phyloP scores from a whole-genome alignment of 2,113 vertebrate species.

The Sebastes fasciatus region DNA sequence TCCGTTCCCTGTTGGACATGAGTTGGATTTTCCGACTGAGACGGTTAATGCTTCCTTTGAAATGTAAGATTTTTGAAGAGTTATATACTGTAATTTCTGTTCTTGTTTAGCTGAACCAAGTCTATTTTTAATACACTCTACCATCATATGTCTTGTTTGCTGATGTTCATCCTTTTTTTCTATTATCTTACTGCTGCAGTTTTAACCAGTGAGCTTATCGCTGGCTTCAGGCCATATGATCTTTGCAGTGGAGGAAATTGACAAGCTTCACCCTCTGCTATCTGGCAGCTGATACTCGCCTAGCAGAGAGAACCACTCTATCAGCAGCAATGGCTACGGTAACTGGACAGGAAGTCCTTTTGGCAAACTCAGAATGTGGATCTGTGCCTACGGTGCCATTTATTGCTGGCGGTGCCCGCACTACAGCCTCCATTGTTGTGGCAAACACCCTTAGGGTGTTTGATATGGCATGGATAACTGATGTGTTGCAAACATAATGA shows the following conservation, averaged over 20 bases:
- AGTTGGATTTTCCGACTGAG: slow-evolving; percentile 55
- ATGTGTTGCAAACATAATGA: slow-evolving; percentile 12
- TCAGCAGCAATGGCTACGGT: slow-evolving; percentile 62
- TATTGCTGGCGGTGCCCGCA: slow-evolving; percentile 69
- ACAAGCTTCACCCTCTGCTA: slow-evolving; percentile 71
- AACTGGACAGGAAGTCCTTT: slow-evolving; percentile 49
- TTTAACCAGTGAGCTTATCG: slow-evolving; percentile 66
- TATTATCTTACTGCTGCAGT: slow-evolving; percentile 12
- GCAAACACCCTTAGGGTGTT: slow-evolving; percentile 71
- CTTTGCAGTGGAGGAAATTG: slow-evolving; percentile 77
- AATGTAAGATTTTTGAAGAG: slow-evolving; percentile 40
- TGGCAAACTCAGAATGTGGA: slow-evolving; percentile 43
- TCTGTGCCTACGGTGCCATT: slow-evolving; percentile 48
- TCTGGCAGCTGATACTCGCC: slow-evolving; percentile 74
- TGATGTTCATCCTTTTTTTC: not conserved
- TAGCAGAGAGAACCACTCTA: slow-evolving; percentile 67
- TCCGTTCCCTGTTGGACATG: slow-evolving; percentile 67
- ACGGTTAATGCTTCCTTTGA: slow-evolving; percentile 37
- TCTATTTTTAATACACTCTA: not conserved
- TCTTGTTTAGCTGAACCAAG: not conserved
- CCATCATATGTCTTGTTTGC: not conserved
- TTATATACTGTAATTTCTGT: not conserved
- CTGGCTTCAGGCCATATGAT: slow-evolving; percentile 68
- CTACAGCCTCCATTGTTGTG: slow-evolving; percentile 68
- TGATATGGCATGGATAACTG: slow-evolving; percentile 62